Evolutionary conservation across 2,797 vertebrate species (phyloP).

Genomic region (Syndactyla subalaris): DNA sequence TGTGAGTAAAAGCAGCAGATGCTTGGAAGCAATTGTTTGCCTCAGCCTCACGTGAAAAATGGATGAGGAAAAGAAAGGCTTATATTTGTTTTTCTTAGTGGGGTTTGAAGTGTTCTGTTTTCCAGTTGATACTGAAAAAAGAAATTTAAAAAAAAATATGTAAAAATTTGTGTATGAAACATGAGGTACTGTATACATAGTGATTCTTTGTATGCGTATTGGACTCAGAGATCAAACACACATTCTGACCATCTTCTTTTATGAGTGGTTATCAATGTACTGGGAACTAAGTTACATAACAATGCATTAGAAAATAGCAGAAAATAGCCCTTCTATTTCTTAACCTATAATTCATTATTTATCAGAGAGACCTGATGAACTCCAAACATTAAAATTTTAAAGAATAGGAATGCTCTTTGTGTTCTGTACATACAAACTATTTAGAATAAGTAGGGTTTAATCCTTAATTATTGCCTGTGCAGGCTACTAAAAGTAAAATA

Average conservation of each 20-base stretch:
- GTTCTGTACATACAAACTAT: not conserved
- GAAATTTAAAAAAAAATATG: not conserved
- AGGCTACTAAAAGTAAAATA: not conserved
- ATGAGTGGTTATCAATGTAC: not conserved
- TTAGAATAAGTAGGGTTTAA: not conserved
- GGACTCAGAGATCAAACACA: not conserved
- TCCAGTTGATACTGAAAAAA: not conserved
- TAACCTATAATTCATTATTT: conserved; percentile 2
- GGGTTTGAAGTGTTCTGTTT: not conserved
- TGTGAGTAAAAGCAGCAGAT: not conserved
- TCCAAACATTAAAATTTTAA: conserved; percentile 12
- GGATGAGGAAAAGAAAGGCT: not conserved
- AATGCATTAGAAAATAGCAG: not conserved
- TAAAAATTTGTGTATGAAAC: not conserved
- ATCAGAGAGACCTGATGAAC: not conserved
- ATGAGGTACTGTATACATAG: not conserved
- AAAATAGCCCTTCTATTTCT: not conserved
- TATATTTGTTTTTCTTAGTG: not conserved
- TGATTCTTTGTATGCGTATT: not conserved
- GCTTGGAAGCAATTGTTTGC: not conserved
- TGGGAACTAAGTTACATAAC: not conserved
- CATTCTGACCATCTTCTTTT: not conserved
- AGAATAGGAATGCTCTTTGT: not conserved
- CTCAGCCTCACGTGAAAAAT: not conserved
- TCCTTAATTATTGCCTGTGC: not conserved